phyloP scores from a whole-genome alignment of 2,797 vertebrate species.

The Lycodopsis pacificus region DNA sequence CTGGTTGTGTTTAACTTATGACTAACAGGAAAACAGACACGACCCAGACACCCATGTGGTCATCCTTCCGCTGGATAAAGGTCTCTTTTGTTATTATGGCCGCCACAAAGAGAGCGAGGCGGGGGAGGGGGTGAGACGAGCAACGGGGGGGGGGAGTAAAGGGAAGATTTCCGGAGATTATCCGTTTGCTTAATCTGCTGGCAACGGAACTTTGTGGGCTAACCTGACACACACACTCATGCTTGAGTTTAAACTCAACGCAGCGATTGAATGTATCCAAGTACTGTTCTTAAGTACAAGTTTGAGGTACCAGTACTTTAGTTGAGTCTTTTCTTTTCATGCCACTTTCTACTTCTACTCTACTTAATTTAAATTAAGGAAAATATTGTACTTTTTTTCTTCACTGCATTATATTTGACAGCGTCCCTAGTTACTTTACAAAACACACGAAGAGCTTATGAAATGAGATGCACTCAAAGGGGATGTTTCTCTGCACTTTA shows the following conservation, averaged over 20 bases:
- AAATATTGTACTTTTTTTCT: not conserved
- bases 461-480: not conserved
- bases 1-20: constrained; percentile 15
- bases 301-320: not conserved
- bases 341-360: not conserved
- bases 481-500: too few species aligned
- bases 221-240: constrained; percentile 2
- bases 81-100: constrained; percentile 17
- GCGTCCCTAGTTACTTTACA: not conserved
- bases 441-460: not conserved
- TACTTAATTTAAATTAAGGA: not conserved
- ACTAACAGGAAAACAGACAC: constrained; percentile 13
- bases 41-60: not conserved
- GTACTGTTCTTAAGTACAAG: too few species aligned
- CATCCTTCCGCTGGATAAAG: constrained; percentile 1
- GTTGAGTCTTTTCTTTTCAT: not conserved
- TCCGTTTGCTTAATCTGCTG: constrained; percentile 45
- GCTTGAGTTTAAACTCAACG: not conserved
- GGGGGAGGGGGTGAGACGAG: not conserved
- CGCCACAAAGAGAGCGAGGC: constrained; percentile 12
- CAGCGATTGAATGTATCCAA: not conserved
- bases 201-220: constrained; percentile 28
- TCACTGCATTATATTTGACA: not conserved
- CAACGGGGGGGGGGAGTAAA: not conserved
- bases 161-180: constrained; percentile 52